Evolutionary conservation across 2,888 invertebrate genomes (phyloP).

Genomic region (Holacanthella duospinosa): DNA sequence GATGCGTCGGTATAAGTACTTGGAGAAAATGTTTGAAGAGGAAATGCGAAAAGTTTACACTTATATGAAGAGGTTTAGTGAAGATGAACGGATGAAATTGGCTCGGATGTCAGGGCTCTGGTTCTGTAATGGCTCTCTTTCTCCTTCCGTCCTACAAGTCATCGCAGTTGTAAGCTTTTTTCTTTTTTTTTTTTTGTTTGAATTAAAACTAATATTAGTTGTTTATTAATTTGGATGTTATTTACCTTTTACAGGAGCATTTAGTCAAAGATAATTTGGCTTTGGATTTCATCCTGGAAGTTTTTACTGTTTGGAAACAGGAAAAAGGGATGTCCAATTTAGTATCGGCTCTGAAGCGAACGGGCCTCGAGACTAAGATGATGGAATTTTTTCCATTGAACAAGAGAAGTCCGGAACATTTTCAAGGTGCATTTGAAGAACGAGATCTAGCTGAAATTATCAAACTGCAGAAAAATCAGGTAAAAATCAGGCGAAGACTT

Average conservation of each 20-base stretch:
- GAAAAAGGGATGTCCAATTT: slow-evolving; percentile 79
- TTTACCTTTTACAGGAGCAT: slow-evolving; percentile 55
- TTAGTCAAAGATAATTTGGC: slow-evolving; percentile 87
- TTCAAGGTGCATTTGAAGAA: slow-evolving; percentile 62
- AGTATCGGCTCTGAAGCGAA: slow-evolving; percentile 74
- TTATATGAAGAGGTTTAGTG: slow-evolving; percentile 88
- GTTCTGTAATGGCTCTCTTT: slow-evolving; percentile 84
- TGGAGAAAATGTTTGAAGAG: slow-evolving; percentile 97
- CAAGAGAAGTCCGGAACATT: slow-evolving; percentile 81
- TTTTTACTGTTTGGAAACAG: slow-evolving; percentile 80
- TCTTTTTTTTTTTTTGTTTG: slow-evolving; percentile 1
- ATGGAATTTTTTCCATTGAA: slow-evolving; percentile 90
- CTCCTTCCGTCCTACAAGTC: slow-evolving; percentile 75
- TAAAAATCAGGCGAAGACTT: no score
- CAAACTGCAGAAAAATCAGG: slow-evolving; percentile 47
- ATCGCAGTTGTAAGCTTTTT: slow-evolving; percentile 54
- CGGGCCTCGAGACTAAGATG: slow-evolving; percentile 62
- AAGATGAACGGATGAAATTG: slow-evolving; percentile 77
- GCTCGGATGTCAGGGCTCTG: slow-evolving; percentile 90
- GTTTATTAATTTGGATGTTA: no score
- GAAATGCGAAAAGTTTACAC: slow-evolving; percentile 93
- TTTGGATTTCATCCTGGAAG: slow-evolving; percentile 83
- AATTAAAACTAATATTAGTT: background rate
- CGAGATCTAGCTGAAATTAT: slow-evolving; percentile 68
- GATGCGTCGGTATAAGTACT: slow-evolving; percentile 94